Conservation (phyloP, 1,140 invertebrate species). For the Platyscapa corneri region DNA sequence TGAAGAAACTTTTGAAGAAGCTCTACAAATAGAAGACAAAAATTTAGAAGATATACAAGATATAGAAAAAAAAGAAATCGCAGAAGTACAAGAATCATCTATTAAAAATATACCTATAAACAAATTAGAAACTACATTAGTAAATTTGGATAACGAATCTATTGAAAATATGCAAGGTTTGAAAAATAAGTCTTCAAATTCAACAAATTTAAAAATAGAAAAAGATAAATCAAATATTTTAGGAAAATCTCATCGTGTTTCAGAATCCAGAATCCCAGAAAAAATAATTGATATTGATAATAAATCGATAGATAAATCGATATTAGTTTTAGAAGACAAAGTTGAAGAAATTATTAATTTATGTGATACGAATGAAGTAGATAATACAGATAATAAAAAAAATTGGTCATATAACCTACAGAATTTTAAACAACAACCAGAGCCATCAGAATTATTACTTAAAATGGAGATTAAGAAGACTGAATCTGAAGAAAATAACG, state of each 20-base stretch:
- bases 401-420: slow-evolving; percentile 35
- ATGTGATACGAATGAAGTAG: background rate
- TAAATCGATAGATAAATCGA: background rate
- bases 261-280: background rate
- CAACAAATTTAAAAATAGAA: background rate
- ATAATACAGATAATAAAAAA: background rate
- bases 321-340: background rate
- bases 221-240: background rate
- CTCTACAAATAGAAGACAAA: slow-evolving; percentile 24
- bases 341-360: background rate
- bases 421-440: background rate
- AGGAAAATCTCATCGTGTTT: background rate
- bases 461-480: slow-evolving; percentile 9
- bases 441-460: slow-evolving; percentile 32
- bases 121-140: background rate
- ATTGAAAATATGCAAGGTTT: background rate
- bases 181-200: background rate
- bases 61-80: background rate
- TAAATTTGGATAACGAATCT: background rate
- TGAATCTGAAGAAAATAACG: background rate
- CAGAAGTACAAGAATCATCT: background rate
- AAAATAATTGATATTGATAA: background rate
- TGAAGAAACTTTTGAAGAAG: slow-evolving; percentile 43
- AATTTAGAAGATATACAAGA: background rate
- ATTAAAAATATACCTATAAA: too few species aligned